Evolutionary conservation across 2,113 vertebrate species (phyloP), one percentile per base, ranked within the genome.

Genomic region (Colistium nudipinnis): DNA sequence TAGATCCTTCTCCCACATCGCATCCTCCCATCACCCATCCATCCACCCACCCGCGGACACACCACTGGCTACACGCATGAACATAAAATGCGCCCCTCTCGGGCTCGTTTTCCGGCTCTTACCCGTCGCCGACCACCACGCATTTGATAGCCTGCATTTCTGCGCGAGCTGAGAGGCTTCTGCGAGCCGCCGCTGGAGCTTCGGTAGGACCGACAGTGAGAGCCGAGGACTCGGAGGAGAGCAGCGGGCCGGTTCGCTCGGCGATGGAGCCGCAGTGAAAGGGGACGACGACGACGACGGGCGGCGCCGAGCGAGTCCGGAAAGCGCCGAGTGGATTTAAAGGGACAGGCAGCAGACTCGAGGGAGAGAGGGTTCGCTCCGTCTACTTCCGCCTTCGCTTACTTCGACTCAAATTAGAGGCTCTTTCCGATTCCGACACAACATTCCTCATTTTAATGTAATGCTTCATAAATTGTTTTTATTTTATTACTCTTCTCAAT

Each of bases 121-220:
- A 94, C 93, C 93, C 93, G 88, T 94, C 93, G 78, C 93, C 93
- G 31, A 94, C 93, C 72, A 94, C 93, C 90, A 94, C 93, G 52
- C 93, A 94, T 89, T 94, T 94, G 64, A 94, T 94, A 10, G 93
- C 93, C 75, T 94, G 93, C 93, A 94, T 94, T 86, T 87, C 75
- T 56, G 52, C 84, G 66, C 45, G 30, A 71, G 73, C 71, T 74
- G 67, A 48, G 74, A 79, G 57, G 71, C 74, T 84, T 53, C 70
- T 47, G 31, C 69, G 52, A 76, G 49, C 52, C 51, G 81, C 54
- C 22, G 57, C 61, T 57, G 74, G 33, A 38, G 64, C 6, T 31
- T 76, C 3, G 19, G 20, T 27, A 39, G 74, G 82, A 75, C 76
- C 80, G 45, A 73, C 65, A 22, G 75, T 79, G n/a, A 55, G 64